A percentile compares a stretch with the other conserved stretches of the same genome.
Conservation (phyloP, 2,113 vertebrate species). For the Alligator sinensis region DNA sequence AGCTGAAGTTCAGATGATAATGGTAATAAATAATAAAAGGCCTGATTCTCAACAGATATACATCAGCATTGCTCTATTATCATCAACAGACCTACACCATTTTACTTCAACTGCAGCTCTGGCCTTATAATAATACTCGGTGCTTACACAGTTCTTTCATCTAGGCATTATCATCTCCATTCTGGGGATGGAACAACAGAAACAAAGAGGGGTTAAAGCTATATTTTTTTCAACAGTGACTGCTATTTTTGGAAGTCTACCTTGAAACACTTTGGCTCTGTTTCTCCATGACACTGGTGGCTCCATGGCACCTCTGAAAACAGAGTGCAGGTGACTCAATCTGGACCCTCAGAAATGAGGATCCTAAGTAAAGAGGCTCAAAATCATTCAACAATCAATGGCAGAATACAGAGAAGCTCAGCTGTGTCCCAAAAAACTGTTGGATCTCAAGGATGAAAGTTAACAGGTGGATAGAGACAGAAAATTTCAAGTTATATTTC, state of each 20-base stretch:
- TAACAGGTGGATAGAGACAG: neutral
- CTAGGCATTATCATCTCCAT: neutral
- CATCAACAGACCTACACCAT: neutral
- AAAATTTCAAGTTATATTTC: neutral
- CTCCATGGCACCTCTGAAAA: neutral
- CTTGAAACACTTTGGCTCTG: neutral
- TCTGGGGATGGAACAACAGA: neutral
- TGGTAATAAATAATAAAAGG: neutral
- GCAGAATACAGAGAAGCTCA: neutral
- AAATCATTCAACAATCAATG: neutral
- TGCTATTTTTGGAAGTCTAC: neutral
- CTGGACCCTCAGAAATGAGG: too few relatives aligned
- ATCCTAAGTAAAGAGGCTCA: too few relatives aligned
- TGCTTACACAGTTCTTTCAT: conserved; percentile 18
- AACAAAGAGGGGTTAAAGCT: neutral
- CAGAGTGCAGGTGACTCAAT: too few relatives aligned
- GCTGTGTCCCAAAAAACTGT: neutral
- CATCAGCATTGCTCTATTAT: neutral
- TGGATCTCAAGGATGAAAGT: neutral
- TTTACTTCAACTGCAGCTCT: neutral
- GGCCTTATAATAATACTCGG: neutral
- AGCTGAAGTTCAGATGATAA: conserved; percentile 4
- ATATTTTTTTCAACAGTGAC: neutral
- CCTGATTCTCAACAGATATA: neutral
- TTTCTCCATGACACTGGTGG: neutral